These are phyloP conservation scores for Labeo rohita DNA, from an alignment of 2,113 vertebrate genomes.

Conservation along the genomic window DNA sequence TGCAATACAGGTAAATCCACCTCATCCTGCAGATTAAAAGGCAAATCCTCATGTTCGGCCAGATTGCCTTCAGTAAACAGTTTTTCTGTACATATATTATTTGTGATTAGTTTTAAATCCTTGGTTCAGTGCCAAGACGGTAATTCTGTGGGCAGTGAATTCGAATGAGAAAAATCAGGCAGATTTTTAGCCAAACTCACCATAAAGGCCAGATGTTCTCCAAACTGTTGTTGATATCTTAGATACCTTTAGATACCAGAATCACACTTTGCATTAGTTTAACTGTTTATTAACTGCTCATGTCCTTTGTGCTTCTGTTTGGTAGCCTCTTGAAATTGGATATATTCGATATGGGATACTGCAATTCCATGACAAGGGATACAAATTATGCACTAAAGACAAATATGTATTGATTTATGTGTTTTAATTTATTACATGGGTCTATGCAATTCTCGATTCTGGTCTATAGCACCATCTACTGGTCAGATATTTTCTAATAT, in stretches of 20 bases:
- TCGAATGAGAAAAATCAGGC: slow-evolving; percentile 70
- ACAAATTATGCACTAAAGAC: background rate
- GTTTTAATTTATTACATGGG: background rate
- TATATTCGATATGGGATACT: background rate
- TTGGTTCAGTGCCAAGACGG: slow-evolving; percentile 23
- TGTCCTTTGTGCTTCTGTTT: background rate
- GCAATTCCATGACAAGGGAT: background rate
- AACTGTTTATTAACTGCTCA: background rate
- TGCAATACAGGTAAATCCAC: slow-evolving; percentile 44
- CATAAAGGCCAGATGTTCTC: slow-evolving; percentile 68
- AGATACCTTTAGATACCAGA: slow-evolving; percentile 7
- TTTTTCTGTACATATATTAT: background rate
- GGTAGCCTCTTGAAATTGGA: background rate
- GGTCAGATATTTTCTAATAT: background rate
- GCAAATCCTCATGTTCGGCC: slow-evolving; percentile 54
- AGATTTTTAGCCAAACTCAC: slow-evolving; percentile 75
- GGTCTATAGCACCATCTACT: background rate
- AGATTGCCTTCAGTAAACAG: slow-evolving; percentile 50
- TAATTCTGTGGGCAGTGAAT: slow-evolving; percentile 61
- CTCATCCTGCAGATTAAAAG: slow-evolving; percentile 49
- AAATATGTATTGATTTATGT: background rate
- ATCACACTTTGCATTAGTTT: background rate
- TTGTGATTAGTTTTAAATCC: slow-evolving; percentile 31
- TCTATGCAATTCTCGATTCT: background rate
- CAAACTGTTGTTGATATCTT: background rate